Conservation (phyloP, 2,888 invertebrate species). For the Zygaena filipendulae region DNA sequence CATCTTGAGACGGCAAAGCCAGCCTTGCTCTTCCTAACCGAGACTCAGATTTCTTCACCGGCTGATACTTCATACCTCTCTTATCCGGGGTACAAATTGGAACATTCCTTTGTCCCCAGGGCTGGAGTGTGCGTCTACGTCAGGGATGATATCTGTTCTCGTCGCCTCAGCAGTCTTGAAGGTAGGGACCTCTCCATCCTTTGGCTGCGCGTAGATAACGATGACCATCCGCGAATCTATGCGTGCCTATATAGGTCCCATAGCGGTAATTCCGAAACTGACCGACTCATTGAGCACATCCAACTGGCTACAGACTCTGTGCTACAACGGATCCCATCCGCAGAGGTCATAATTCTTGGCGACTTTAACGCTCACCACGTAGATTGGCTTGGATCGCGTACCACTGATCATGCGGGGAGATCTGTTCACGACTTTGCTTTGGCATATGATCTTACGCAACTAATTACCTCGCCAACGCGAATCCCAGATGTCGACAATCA, state of each 20-base stretch:
- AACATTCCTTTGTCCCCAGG: constrained; percentile 3
- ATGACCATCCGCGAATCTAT: constrained; percentile 2
- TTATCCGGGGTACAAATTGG: constrained; percentile 4
- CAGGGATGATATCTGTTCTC: constrained; percentile 5
- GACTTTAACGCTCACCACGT: constrained; percentile 3
- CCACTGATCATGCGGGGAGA: constrained; percentile 5
- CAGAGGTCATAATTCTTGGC: constrained; percentile 1
- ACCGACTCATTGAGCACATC: not conserved
- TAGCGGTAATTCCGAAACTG: constrained; percentile 1
- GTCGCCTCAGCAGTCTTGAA: constrained; percentile 4
- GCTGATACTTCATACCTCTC: constrained; percentile 2
- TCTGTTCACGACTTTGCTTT: constrained; percentile 3
- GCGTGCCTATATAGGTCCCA: constrained; percentile 7
- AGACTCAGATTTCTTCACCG: constrained; percentile 7
- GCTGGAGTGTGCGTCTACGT: constrained; percentile 6
- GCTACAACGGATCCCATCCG: not conserved
- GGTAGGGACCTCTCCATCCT: constrained; percentile 4
- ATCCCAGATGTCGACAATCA: constrained; percentile 2
- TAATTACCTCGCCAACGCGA: constrained; percentile 4
- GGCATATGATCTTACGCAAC: constrained; percentile 3
- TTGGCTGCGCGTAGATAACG: constrained; percentile 3
- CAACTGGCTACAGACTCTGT: not conserved
- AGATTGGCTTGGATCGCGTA: constrained; percentile 1
- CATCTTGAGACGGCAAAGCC: constrained; percentile 7
- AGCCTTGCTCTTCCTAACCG: constrained; percentile 8